phyloP scores from a whole-genome alignment of 2,113 vertebrate genomes.

The Willisornis vidua region DNA sequence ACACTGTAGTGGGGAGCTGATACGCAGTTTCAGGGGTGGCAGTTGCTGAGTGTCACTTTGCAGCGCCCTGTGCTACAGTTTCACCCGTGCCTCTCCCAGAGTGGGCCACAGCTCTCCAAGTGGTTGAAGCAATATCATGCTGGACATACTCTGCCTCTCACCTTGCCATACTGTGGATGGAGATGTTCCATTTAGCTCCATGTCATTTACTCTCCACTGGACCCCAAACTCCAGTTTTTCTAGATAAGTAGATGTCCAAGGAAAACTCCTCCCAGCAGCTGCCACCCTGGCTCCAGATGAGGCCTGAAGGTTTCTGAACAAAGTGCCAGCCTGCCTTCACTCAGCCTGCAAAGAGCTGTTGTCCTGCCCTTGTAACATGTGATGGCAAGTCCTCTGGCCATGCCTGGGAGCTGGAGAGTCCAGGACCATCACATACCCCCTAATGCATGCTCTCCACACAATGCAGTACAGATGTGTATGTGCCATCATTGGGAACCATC shows the following conservation, averaged over 20 bases:
- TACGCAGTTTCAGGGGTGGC: neutral
- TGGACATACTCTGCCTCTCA: neutral
- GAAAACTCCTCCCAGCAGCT: neutral
- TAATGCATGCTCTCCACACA: neutral
- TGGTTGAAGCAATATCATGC: neutral
- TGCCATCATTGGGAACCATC: neutral
- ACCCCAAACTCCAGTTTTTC: neutral
- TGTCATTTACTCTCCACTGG: fast-evolving
- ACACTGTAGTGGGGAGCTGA: neutral
- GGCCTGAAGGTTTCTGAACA: neutral
- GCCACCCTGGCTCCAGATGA: neutral
- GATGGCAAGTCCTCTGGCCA: neutral
- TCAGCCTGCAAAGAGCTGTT: neutral
- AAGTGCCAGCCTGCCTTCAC: neutral
- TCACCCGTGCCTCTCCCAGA: neutral
- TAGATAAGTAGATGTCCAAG: neutral
- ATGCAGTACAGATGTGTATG: neutral
- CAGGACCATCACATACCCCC: neutral
- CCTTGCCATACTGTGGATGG: neutral
- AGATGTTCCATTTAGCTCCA: neutral
- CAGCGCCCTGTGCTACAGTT: neutral
- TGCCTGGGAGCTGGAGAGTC: neutral
- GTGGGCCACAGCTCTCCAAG: neutral
- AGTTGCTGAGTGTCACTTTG: neutral
- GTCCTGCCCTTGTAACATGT: neutral